Evolutionary conservation across 2,888 invertebrate genomes (phyloP).

Genomic region (Rhagophthalmus giganteus): DNA sequence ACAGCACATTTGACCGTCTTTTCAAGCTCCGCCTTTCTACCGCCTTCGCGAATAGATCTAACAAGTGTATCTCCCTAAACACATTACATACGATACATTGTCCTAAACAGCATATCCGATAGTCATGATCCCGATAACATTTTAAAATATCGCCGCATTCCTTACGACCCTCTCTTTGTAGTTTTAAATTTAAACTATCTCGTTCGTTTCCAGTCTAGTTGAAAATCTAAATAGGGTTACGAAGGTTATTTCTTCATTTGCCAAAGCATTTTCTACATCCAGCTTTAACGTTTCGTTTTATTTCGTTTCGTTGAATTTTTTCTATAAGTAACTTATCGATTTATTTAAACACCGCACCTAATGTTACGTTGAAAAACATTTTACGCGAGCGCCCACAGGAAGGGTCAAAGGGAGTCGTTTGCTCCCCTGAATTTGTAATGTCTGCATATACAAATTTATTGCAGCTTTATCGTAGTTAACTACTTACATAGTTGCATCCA

Average conservation of each 20-base stretch:
- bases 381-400: no score
- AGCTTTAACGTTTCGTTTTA: no score
- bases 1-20: slow-evolving; percentile 41
- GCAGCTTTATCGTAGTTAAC: no score
- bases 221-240: slow-evolving; percentile 41
- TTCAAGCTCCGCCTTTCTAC: slow-evolving; percentile 51
- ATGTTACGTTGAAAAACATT: no score
- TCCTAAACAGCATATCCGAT: slow-evolving; percentile 32
- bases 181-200: slow-evolving; percentile 44
- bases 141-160: slow-evolving; percentile 53
- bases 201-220: slow-evolving; percentile 41
- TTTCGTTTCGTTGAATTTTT: no score
- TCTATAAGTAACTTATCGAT: no score
- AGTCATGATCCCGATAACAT: slow-evolving; percentile 46
- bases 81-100: slow-evolving; percentile 36
- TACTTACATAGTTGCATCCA: no score
- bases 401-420: no score
- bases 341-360: no score
- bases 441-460: no score
- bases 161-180: slow-evolving; percentile 39
- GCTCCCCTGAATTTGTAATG: no score
- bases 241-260: slow-evolving; percentile 26
- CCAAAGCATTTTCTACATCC: no score
- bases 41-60: slow-evolving; percentile 52
- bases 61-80: slow-evolving; percentile 44